Percentiles rank a stretch among this genome's conserved stretches.
Conservation (phyloP, 2,797 vertebrate species). For the Acanthiza pusilla region DNA sequence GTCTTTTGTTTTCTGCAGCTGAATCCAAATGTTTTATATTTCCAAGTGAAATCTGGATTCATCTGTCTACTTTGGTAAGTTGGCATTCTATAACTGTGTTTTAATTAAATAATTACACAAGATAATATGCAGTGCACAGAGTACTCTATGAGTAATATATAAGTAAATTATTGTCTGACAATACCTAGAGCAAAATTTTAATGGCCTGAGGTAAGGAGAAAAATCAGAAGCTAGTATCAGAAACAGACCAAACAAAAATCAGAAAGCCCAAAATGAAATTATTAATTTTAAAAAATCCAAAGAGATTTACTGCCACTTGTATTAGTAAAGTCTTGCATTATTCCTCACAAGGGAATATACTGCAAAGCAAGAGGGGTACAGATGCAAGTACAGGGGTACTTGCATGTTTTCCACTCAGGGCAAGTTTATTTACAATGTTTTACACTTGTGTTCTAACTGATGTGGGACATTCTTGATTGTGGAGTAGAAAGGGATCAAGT, state of each 20-base stretch:
- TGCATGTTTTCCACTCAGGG: rapidly evolving
- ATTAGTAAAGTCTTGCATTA: background rate
- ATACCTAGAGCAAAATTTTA: background rate
- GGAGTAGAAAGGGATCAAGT: background rate
- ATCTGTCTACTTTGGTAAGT: conserved; percentile 16
- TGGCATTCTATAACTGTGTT: background rate
- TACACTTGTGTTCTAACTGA: background rate
- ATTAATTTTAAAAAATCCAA: background rate
- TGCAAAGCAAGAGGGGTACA: background rate
- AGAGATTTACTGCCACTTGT: background rate
- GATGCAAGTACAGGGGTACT: no score
- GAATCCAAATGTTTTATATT: conserved; percentile 17
- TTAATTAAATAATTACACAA: conserved; percentile 61
- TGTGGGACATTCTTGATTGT: rapidly evolving
- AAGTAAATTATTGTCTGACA: background rate
- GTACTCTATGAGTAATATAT: background rate
- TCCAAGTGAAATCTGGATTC: conserved; percentile 38
- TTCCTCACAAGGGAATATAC: background rate
- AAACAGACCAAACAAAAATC: background rate
- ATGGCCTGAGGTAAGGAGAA: background rate
- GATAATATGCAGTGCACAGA: background rate
- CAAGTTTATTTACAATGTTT: background rate
- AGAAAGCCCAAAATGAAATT: background rate
- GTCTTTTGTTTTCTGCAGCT: conserved; percentile 2
- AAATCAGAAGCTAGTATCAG: background rate